Conservation (phyloP, 2,888 invertebrate species). For the Chrysina gloriosa region DNA sequence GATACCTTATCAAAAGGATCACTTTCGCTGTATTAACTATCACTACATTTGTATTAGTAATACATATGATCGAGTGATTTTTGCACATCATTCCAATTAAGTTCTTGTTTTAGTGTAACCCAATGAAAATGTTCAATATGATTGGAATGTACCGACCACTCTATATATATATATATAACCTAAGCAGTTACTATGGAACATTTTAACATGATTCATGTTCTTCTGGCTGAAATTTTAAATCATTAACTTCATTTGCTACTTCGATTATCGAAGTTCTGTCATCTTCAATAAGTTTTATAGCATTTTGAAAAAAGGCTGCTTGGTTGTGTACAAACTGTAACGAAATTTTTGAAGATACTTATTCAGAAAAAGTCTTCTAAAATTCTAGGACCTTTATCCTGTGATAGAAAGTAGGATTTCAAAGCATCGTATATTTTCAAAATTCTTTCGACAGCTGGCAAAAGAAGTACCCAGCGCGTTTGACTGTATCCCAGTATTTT, state of each 20-base stretch:
- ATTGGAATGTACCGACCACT: too few relatives aligned
- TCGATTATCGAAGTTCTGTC: slow-evolving; percentile 5
- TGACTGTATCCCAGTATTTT: too few relatives aligned
- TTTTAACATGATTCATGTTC: slow-evolving; percentile 13
- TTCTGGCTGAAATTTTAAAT: slow-evolving; percentile 1
- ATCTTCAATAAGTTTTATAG: slow-evolving; percentile 25
- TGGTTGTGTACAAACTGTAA: slow-evolving; percentile 11
- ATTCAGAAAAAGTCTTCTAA: neutral
- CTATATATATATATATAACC: too few relatives aligned
- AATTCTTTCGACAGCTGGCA: slow-evolving; percentile 16
- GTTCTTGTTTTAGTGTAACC: too few relatives aligned
- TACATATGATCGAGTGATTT: too few relatives aligned
- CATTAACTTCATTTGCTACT: slow-evolving; percentile 10
- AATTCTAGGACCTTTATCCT: slow-evolving; percentile 32
- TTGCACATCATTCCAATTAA: too few relatives aligned
- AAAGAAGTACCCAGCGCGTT: slow-evolving; percentile 33
- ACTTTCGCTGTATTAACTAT: too few relatives aligned
- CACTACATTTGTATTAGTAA: too few relatives aligned
- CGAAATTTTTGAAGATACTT: slow-evolving; percentile 18
- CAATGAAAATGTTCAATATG: too few relatives aligned
- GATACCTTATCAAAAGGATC: too few relatives aligned
- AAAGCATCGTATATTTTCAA: slow-evolving; percentile 18
- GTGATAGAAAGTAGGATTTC: slow-evolving; percentile 13
- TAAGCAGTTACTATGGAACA: slow-evolving; percentile 1
- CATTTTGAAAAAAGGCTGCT: slow-evolving; percentile 22